Conservation (phyloP, 1,140 invertebrate species). For the Trichonephila inaurata region DNA sequence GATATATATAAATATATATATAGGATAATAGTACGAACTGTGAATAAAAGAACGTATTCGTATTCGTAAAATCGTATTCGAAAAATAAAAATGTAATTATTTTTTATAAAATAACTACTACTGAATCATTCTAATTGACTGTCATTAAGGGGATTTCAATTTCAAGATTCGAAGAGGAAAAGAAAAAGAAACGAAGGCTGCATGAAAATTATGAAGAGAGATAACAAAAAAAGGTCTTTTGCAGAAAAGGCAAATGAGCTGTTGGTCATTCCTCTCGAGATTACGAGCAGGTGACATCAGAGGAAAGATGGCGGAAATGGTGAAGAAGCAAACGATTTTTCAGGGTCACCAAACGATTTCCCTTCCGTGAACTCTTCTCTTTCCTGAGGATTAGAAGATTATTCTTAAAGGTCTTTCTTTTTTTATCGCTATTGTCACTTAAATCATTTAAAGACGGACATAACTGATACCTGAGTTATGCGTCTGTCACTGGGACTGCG, state of each 20-base stretch:
- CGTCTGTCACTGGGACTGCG: not conserved
- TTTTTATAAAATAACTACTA: no score
- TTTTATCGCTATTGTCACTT: not conserved
- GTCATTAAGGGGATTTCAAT: not conserved
- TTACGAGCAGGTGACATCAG: constrained; percentile 21
- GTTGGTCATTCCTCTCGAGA: constrained; percentile 42
- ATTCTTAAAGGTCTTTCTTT: not conserved
- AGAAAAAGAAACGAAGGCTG: not conserved
- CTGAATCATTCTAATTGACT: not conserved
- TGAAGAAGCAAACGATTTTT: not conserved
- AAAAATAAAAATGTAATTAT: no score
- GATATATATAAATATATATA: no score
- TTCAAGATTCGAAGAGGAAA: not conserved
- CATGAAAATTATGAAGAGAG: not conserved
- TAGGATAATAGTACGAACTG: no score
- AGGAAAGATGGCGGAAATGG: constrained; percentile 40
- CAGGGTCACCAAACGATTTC: constrained; percentile 53
- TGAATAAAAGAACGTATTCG: no score
- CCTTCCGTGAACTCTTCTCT: not conserved
- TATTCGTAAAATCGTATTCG: no score
- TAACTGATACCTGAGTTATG: not conserved
- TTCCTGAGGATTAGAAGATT: constrained; percentile 7
- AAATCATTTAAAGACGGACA: not conserved
- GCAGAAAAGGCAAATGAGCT: constrained; percentile 28
- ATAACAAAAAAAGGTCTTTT: not conserved